Conservation (phyloP, 2,113 vertebrate genomes). For the Solea senegalensis region DNA sequence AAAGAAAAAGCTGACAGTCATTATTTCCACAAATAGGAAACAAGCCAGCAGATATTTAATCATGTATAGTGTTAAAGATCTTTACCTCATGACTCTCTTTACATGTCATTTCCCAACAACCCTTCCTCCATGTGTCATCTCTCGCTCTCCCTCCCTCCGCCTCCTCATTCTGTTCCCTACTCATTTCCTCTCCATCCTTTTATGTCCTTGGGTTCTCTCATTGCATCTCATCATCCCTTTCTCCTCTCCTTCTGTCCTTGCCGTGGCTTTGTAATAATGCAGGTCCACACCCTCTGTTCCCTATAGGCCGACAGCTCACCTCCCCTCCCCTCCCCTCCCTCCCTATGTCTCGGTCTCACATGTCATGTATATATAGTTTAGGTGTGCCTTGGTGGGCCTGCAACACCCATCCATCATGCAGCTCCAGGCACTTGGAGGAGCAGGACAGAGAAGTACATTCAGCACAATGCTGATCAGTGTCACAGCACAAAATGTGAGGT, state of each 20-base stretch:
- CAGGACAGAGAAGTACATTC: neutral
- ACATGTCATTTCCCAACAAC: conserved; percentile 51
- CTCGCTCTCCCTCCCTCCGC: neutral
- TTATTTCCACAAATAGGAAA: neutral
- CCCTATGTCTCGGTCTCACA: conserved; percentile 10
- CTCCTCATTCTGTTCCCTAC: neutral
- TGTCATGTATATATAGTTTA: conserved; percentile 32
- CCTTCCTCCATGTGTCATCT: conserved; percentile 17
- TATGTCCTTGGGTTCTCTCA: conserved; percentile 15
- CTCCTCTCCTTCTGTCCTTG: conserved; percentile 51
- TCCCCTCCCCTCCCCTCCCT: conserved; percentile 16
- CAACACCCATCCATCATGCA: conserved; percentile 62
- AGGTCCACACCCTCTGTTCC: conserved; percentile 32
- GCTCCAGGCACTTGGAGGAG: conserved; percentile 28
- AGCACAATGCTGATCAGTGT: conserved; percentile 48
- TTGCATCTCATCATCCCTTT: conserved; percentile 43
- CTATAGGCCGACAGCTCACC: conserved; percentile 37
- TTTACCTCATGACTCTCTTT: conserved; percentile 44
- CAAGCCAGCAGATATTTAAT: conserved; percentile 4
- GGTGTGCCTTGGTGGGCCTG: conserved; percentile 8
- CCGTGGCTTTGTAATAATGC: conserved; percentile 59
- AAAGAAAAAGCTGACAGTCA: no score
- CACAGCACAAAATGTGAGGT: conserved; percentile 47
- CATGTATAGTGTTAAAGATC: conserved; percentile 17
- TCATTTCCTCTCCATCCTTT: conserved; percentile 28